Conservation (phyloP, 64 coral and sea anemone genomes). For the Pachyseris speciosa region DNA sequence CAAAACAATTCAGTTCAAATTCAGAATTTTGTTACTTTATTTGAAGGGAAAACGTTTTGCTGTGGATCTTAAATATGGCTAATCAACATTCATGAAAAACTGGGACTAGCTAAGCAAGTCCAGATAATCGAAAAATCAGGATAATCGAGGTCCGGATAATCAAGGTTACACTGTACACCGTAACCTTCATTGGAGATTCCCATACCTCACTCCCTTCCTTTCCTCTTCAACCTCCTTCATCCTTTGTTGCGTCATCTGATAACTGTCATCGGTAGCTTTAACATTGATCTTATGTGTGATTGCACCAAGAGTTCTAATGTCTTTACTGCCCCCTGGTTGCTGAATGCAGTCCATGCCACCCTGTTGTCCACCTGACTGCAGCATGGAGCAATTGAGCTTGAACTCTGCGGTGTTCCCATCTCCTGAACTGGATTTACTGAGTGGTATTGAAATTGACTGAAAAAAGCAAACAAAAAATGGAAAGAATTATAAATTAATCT, state of each 20-base stretch:
- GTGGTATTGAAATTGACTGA: slow-evolving; percentile 85
- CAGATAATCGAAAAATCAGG: no score
- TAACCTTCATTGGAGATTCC: no score
- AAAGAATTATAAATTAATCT: no score
- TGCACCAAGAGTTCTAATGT: slow-evolving; percentile 71
- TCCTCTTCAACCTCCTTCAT: slow-evolving; percentile 94
- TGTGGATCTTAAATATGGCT: no score
- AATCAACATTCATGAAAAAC: no score
- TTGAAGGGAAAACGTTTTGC: no score
- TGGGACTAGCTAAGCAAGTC: no score
- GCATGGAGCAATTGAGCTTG: slow-evolving; percentile 74
- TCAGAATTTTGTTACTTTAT: not conserved
- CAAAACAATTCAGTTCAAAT: no score
- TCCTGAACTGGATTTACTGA: slow-evolving; percentile 24
- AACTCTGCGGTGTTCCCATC: slow-evolving; percentile 64
- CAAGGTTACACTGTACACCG: no score
- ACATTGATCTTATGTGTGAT: slow-evolving; percentile 94
- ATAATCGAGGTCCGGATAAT: no score
- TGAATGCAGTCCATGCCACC: slow-evolving; percentile 83
- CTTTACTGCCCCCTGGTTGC: slow-evolving; percentile 45
- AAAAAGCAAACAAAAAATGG: not conserved
- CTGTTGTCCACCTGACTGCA: slow-evolving; percentile 52
- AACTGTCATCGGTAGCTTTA: slow-evolving; percentile 94
- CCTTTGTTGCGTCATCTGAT: slow-evolving; percentile 80
- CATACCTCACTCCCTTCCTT: slow-evolving; percentile 87